These are phyloP conservation scores for Catajapyx aquilonaris DNA, from an alignment of 1,140 invertebrate species.

Conservation along the genomic window DNA sequence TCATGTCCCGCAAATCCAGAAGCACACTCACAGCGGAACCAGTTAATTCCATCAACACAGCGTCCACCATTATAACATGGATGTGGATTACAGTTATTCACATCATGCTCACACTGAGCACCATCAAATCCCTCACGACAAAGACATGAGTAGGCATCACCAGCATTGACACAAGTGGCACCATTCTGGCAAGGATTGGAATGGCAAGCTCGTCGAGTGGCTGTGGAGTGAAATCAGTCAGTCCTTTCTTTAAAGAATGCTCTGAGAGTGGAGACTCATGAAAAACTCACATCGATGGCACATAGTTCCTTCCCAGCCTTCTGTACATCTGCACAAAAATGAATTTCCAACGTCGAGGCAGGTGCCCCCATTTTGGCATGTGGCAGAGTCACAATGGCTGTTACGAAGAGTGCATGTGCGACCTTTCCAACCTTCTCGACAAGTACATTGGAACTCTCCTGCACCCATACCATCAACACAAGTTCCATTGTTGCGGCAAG, in stretches of 20 bases:
- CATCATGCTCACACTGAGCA: constrained; percentile 35
- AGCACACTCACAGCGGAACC: constrained; percentile 52
- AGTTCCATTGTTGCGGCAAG: constrained; percentile 17
- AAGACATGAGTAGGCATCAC: constrained; percentile 38
- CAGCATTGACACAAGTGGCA: constrained; percentile 48
- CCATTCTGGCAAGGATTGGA: constrained; percentile 48
- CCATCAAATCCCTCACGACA: constrained; percentile 43
- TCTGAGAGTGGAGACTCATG: constrained; percentile 11
- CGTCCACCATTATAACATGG: constrained; percentile 56
- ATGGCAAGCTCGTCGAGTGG: constrained; percentile 44
- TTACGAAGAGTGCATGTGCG: constrained; percentile 43
- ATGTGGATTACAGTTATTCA: constrained; percentile 35
- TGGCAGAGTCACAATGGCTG: constrained; percentile 37
- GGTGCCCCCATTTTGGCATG: constrained; percentile 38
- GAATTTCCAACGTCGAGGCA: constrained; percentile 40
- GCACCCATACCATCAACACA: constrained; percentile 15
- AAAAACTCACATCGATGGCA: constrained; percentile 33
- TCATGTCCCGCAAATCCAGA: constrained; percentile 43
- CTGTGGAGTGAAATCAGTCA: constrained; percentile 12
- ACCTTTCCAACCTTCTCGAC: constrained; percentile 51
- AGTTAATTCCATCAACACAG: constrained; percentile 57
- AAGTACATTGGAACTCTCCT: constrained; percentile 15
- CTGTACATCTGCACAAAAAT: constrained; percentile 36
- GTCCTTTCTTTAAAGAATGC: neutral
- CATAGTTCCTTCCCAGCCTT: constrained; percentile 40